Evolutionary conservation across 1,140 invertebrate genomes (phyloP).

Genomic region (Drosophila lini): DNA sequence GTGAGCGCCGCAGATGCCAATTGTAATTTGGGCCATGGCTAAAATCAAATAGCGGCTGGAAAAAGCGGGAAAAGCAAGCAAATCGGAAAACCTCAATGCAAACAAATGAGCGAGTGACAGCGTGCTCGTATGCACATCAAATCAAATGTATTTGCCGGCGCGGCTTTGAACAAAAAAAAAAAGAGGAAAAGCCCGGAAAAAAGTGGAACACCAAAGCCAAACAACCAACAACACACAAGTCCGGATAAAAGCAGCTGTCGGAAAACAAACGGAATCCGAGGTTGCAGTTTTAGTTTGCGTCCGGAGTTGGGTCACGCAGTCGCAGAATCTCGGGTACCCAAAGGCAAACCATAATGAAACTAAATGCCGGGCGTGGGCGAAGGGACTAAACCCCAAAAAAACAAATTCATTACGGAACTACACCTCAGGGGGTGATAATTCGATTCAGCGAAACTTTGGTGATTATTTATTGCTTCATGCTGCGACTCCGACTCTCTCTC

Average conservation of each 20-base stretch:
- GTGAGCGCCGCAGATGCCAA: conserved; percentile 18
- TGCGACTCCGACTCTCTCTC: conserved; percentile 45
- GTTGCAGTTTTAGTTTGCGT: conserved; percentile 18
- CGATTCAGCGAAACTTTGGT: conserved; percentile 82
- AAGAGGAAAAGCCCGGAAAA: conserved; percentile 3
- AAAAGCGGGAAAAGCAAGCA: conserved; percentile 55
- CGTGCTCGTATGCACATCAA: conserved; percentile 49
- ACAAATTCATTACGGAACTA: conserved; percentile 82
- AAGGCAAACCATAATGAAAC: conserved; percentile 71
- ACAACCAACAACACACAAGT: conserved; percentile 58
- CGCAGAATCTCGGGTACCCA: conserved; percentile 45
- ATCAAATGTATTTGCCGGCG: conserved; percentile 71
- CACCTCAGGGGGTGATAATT: conserved; percentile 82
- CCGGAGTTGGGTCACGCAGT: conserved; percentile 62
- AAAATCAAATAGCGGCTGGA: conserved; percentile 40
- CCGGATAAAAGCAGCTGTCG: conserved; percentile 37
- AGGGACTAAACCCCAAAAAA: conserved; percentile 74
- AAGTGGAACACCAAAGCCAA: conserved; percentile 56
- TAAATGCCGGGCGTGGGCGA: conserved; percentile 64
- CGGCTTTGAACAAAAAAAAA: conserved; percentile 51
- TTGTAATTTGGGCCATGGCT: conserved; percentile 38
- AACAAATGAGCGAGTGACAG: conserved; percentile 66
- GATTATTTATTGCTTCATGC: conserved; percentile 82
- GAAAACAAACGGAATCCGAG: conserved; percentile 47
- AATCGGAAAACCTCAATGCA: conserved; percentile 62